Conservation (phyloP, 2,113 vertebrate genomes). For the Crotophaga sulcirostris region DNA sequence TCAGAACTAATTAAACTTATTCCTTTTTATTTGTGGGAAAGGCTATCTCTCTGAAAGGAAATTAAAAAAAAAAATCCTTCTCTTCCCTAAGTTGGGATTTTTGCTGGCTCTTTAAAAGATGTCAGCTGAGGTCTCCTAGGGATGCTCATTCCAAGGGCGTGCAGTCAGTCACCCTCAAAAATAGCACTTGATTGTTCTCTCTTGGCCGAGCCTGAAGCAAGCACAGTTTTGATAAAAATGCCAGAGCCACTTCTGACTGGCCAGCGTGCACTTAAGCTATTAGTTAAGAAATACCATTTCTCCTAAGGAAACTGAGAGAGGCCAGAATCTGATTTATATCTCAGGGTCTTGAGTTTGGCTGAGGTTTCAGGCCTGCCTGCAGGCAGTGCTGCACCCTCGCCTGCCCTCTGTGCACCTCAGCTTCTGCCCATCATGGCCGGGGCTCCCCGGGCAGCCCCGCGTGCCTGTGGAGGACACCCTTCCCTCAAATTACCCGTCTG, state of each 20-base stretch:
- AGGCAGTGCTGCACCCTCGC: neutral
- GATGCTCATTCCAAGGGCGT: neutral
- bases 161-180: neutral
- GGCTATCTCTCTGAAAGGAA: neutral
- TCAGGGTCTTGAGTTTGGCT: fast-evolving
- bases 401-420: neutral
- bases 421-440: neutral
- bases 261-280: neutral
- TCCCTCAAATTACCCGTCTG: neutral
- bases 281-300: neutral
- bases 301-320: neutral
- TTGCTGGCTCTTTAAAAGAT: neutral
- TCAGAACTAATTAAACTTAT: neutral
- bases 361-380: neutral
- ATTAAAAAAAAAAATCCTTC: neutral
- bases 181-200: neutral
- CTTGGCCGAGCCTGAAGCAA: neutral
- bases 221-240: neutral
- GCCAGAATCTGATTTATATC: neutral
- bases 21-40: neutral
- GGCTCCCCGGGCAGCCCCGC: neutral
- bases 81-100: neutral
- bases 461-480: neutral
- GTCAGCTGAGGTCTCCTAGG: neutral
- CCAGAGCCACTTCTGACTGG: neutral